Evolutionary conservation across 2,888 invertebrate genomes (phyloP), one percentile per base, ranked within the genome.

Genomic region (Allacma fusca): DNA sequence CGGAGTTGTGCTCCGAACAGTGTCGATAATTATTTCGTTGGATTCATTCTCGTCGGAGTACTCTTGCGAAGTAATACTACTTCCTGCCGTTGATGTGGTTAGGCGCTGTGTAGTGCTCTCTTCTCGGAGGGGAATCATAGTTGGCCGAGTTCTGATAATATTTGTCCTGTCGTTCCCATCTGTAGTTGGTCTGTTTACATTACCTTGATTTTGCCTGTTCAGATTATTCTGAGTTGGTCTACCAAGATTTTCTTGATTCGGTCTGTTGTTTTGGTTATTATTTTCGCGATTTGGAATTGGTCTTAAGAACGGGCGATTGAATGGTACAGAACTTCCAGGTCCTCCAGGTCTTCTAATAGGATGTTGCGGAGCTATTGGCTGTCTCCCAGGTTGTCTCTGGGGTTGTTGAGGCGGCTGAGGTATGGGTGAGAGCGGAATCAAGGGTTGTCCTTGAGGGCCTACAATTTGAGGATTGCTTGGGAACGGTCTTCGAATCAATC

Each of bases 391-490:
- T 50, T 50, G 50, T 50, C 50, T n/a, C 2, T n/a, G 19, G 16
- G 50, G 50, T 50, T 50, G 50, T 40, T 40, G 40, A 67, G 67
- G 26, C 12, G 67, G 24, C 28, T 75, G 70, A 16, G 72, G 75
- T 19, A 57, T 69, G 44, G 64, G 75, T 13, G 77, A 65, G 16
- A 77, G 80, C 13, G 80, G 81, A 16, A 50, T 5, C n/a, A 50
- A 50, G n/a, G 16, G 50, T 19, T 50, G 24, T 5, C 29, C 16
- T 23, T 23, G 75, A 29, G 28, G 68, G 1, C 70, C 9, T 9
- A 24, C 16, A 43, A 19, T 5, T 23, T 21, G 64, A 19, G 1
- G 65, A 19, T 40, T 21, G 4, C 50, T 16, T 50, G 76, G 67
- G 43, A 70, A 65, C 4, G 72, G 77, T 50, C 43, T 23, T 9